Conservation (phyloP, 2,888 invertebrate genomes). For the Eubasilissa splendida region DNA sequence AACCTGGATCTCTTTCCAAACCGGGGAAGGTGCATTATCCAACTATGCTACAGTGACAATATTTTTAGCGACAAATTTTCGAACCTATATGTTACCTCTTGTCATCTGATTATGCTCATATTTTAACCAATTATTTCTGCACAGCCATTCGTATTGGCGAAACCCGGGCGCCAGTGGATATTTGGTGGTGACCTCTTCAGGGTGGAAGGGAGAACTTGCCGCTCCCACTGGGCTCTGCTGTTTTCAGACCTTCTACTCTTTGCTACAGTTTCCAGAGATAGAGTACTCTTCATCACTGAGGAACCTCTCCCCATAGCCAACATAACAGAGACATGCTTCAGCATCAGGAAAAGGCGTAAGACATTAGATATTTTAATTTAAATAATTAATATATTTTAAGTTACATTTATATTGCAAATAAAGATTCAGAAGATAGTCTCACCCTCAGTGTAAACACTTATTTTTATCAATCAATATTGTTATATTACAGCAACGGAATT, state of each 20-base stretch:
- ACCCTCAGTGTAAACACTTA: too few species aligned
- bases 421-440: too few species aligned
- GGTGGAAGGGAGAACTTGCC: conserved; percentile 85
- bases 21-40: too few species aligned
- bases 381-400: too few species aligned
- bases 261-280: conserved; percentile 88
- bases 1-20: too few species aligned
- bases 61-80: too few species aligned
- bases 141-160: conserved; percentile 86
- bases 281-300: conserved; percentile 90
- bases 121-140: conserved; percentile 58
- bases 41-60: too few species aligned
- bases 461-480: too few species aligned
- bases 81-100: too few species aligned
- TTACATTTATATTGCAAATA: too few species aligned
- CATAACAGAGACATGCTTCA: conserved; percentile 88
- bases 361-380: conserved; percentile 11
- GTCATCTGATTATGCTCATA: not conserved
- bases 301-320: conserved; percentile 86
- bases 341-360: conserved; percentile 86
- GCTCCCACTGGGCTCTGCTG: conserved; percentile 89
- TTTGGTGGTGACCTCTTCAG: conserved; percentile 89
- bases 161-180: conserved; percentile 90
- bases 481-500: conserved; percentile 84
- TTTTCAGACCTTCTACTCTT: conserved; percentile 89